These are phyloP conservation scores for Nannobrachium achirus DNA, from an alignment of 2,113 vertebrate species.

Conservation along the genomic window DNA sequence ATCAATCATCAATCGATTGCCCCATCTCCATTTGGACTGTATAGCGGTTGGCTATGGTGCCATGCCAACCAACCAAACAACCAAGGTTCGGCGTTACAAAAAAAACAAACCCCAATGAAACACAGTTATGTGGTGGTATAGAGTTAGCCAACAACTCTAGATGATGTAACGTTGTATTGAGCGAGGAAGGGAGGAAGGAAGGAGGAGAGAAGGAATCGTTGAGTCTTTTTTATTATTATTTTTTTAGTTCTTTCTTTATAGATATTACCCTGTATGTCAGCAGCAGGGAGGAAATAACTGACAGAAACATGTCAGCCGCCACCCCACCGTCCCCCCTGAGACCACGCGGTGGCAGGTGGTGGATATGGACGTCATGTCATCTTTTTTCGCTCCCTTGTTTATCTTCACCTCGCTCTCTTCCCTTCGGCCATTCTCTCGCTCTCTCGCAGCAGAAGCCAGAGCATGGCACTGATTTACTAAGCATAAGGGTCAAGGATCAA, in stretches of 20 bases:
- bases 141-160: constrained; percentile 33
- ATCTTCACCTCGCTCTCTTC: constrained; percentile 56
- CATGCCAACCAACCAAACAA: constrained; percentile 3
- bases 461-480: constrained; percentile 61
- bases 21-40: constrained; percentile 6
- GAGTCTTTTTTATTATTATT: not conserved
- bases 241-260: constrained; percentile 25
- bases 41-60: constrained; percentile 16
- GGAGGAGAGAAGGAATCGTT: constrained; percentile 40
- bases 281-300: constrained; percentile 54
- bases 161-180: constrained; percentile 38
- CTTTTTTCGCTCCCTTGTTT: constrained; percentile 39
- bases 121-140: constrained; percentile 23
- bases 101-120: constrained; percentile 24
- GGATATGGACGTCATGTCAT: constrained; percentile 23
- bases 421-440: constrained; percentile 41
- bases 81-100: constrained; percentile 40
- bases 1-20: constrained; percentile 11
- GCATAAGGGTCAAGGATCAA: constrained; percentile 67
- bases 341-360: constrained; percentile 25
- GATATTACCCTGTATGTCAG: constrained; percentile 80
- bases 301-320: constrained; percentile 40
- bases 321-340: constrained; percentile 11
- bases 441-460: constrained; percentile 36
- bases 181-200: constrained; percentile 22